phyloP scores from a whole-genome alignment of 2,888 invertebrate genomes.

The Lepidocyrtinus sp. region DNA sequence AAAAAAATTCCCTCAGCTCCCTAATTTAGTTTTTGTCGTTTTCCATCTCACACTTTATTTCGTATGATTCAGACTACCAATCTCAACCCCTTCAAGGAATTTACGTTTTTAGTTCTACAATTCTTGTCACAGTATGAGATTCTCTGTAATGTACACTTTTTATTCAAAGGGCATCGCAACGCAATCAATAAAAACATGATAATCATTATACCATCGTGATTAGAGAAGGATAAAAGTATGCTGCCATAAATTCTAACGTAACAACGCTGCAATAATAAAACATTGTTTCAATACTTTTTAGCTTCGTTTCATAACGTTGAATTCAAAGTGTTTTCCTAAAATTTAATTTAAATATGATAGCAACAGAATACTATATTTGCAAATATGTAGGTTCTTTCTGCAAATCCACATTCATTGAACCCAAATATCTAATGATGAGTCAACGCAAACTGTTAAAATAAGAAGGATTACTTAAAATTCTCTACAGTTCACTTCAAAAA shows the following conservation, averaged over 20 bases:
- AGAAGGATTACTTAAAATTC: constrained; percentile 47
- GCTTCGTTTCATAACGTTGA: too few species aligned
- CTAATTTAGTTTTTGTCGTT: constrained; percentile 50
- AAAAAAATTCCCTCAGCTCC: constrained; percentile 48
- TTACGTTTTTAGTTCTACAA: not conserved
- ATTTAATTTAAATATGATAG: too few species aligned
- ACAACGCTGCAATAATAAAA: too few species aligned
- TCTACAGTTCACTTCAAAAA: constrained; percentile 27
- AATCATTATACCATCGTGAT: not conserved
- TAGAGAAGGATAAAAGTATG: too few species aligned
- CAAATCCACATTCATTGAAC: too few species aligned
- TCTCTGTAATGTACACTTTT: not conserved
- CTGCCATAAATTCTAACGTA: not conserved
- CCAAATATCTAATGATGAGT: constrained; percentile 18
- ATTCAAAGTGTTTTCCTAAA: too few species aligned
- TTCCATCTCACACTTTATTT: constrained; percentile 21
- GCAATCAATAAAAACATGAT: not conserved
- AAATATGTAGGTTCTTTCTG: too few species aligned
- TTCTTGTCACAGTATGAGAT: not conserved
- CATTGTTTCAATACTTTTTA: too few species aligned
- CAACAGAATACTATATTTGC: too few species aligned
- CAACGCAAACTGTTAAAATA: not conserved
- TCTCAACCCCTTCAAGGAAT: constrained; percentile 46
- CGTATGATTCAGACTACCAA: constrained; percentile 10
- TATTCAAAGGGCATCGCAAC: not conserved